A percentile compares a stretch with the other conserved stretches of the same genome.
These are phyloP conservation scores for Poeciliopsis infans DNA, from an alignment of 2,797 vertebrate species.

Conservation along the genomic window DNA sequence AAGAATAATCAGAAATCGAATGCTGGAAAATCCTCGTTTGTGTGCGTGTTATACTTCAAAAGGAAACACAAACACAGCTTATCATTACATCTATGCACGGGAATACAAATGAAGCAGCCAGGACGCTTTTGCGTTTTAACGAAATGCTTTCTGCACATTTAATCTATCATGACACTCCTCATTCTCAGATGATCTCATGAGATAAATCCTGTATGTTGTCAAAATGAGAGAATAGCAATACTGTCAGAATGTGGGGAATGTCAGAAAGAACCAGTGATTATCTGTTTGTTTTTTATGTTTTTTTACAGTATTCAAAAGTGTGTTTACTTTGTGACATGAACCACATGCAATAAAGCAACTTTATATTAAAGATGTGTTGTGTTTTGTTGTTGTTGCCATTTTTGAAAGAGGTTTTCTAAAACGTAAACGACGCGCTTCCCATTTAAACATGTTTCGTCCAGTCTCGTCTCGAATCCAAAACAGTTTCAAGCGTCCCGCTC, in stretches of 20 bases:
- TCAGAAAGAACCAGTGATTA: background rate
- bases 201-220: constrained; percentile 1
- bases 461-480: background rate
- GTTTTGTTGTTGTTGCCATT: background rate
- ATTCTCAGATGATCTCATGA: background rate
- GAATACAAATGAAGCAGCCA: background rate
- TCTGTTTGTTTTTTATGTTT: background rate
- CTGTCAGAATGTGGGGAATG: constrained; percentile 11
- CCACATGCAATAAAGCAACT: background rate
- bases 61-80: background rate
- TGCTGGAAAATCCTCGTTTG: background rate
- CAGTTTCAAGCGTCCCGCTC: constrained; percentile 39
- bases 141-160: constrained; percentile 29
- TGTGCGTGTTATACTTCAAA: background rate
- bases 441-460: background rate
- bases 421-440: background rate
- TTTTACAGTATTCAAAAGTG: background rate
- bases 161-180: constrained; percentile 30
- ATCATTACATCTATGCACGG: background rate
- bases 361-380: background rate
- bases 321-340: background rate
- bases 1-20: background rate
- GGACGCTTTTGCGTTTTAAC: constrained; percentile 26
- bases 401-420: background rate
- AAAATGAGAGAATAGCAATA: constrained; percentile 18